Percentiles rank a stretch among this genome's conserved stretches.
phyloP scores from a whole-genome alignment of 2,113 vertebrate species.

The Charadrius vociferus region DNA sequence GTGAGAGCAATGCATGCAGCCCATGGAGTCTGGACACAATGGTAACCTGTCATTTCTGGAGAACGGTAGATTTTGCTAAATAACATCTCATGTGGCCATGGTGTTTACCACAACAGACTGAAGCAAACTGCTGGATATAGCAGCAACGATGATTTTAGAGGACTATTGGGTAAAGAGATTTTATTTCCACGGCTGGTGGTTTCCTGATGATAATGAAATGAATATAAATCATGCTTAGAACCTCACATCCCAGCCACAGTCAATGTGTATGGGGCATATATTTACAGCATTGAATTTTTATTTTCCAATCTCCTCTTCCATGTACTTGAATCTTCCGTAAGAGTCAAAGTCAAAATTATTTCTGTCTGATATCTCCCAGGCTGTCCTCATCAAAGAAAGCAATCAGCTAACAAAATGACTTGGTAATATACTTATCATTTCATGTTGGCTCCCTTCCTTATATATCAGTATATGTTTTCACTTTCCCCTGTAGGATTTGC shows the following conservation, averaged over 20 bases:
- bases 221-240: not conserved
- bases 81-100: not conserved
- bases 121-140: not conserved
- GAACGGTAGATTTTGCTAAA: not conserved
- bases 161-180: not conserved
- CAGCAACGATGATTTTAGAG: not conserved
- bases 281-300: not conserved
- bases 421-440: not conserved
- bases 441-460: not conserved
- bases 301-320: not conserved
- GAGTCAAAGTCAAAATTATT: not conserved
- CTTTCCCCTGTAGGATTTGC: not conserved
- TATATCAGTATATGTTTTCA: not conserved
- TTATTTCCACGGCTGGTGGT: not conserved
- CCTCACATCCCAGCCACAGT: fast-evolving
- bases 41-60: not conserved
- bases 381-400: not conserved
- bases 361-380: not conserved
- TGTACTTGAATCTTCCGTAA: not conserved
- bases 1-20: not conserved
- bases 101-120: not conserved
- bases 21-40: not conserved
- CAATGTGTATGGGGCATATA: fast-evolving
- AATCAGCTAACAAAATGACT: not conserved
- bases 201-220: not conserved